Evolutionary conservation across 2,113 vertebrate genomes (phyloP).

Genomic region (Periophthalmus modestus): DNA sequence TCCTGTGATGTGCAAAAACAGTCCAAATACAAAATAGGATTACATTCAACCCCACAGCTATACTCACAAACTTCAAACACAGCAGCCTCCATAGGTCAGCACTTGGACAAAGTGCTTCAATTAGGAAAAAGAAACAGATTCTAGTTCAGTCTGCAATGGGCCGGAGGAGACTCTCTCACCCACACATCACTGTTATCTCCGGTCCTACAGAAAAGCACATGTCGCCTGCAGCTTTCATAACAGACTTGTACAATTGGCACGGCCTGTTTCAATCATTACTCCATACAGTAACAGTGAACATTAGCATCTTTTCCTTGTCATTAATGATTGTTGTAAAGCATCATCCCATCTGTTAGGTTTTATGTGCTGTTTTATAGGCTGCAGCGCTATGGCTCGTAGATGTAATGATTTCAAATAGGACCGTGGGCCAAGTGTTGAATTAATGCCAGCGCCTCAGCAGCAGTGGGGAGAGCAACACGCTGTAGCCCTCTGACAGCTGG

Average conservation of each 20-base stretch:
- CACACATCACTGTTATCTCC: slow-evolving; percentile 70
- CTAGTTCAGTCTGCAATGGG: slow-evolving; percentile 44
- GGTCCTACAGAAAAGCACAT: slow-evolving; percentile 63
- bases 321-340: slow-evolving; percentile 57
- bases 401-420: slow-evolving; percentile 51
- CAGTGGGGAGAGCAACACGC: slow-evolving; percentile 32
- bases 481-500: slow-evolving; percentile 52
- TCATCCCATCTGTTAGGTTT: slow-evolving; percentile 17
- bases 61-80: slow-evolving; percentile 45
- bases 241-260: slow-evolving; percentile 60
- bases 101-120: slow-evolving; percentile 48
- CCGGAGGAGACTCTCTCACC: slow-evolving; percentile 53
- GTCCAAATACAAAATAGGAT: slow-evolving; percentile 29
- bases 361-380: slow-evolving; percentile 49
- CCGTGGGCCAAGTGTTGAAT: slow-evolving; percentile 46
- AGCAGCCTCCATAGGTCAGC: slow-evolving; percentile 46
- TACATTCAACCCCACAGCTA: slow-evolving; percentile 30
- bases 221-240: slow-evolving; percentile 45
- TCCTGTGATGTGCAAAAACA: slow-evolving; percentile 35
- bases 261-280: slow-evolving; percentile 66
- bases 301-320: slow-evolving; percentile 50
- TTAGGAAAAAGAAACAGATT: slow-evolving; percentile 46
- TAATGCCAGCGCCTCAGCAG: slow-evolving; percentile 16
- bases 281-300: slow-evolving; percentile 50
- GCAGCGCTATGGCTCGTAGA: slow-evolving; percentile 41